Percentiles rank a stretch among this genome's conserved stretches.
Evolutionary conservation across 2,113 vertebrate genomes (phyloP).

Genomic region (Drymodes brunneopygia): DNA sequence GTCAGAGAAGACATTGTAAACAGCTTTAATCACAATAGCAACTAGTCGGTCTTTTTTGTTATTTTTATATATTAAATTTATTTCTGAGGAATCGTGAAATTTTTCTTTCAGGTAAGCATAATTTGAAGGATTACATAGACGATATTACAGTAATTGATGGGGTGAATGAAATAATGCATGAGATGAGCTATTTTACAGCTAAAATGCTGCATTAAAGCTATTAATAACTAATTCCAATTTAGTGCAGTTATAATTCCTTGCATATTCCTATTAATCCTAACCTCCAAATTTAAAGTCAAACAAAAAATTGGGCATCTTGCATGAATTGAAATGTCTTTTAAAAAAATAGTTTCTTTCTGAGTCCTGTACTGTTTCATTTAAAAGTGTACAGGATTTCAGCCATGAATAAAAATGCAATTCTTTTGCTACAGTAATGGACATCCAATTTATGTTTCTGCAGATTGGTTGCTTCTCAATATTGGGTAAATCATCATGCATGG

Average conservation of each 20-base stretch:
- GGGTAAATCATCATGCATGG: background rate
- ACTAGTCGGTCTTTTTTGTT: background rate
- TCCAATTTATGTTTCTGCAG: background rate
- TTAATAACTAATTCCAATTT: background rate
- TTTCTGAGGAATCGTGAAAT: background rate
- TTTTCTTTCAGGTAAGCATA: background rate
- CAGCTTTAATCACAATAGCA: constrained; percentile 64
- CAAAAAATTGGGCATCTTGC: background rate
- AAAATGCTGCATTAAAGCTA: background rate
- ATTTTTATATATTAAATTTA: constrained; percentile 21
- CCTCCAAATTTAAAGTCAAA: background rate
- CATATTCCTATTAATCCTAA: background rate
- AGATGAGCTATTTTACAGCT: background rate
- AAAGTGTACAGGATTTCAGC: background rate
- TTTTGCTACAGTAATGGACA: background rate
- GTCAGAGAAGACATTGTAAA: constrained; percentile 63
- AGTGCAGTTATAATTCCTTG: background rate
- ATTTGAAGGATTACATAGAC: background rate
- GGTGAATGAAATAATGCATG: background rate
- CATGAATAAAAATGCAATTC: background rate
- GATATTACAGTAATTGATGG: background rate
- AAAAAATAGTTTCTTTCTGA: background rate
- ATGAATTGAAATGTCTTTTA: background rate
- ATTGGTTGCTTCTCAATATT: background rate
- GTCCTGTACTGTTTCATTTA: background rate